Conservation (phyloP, 2,797 vertebrate genomes). For the Lithobates sylvaticus region DNA sequence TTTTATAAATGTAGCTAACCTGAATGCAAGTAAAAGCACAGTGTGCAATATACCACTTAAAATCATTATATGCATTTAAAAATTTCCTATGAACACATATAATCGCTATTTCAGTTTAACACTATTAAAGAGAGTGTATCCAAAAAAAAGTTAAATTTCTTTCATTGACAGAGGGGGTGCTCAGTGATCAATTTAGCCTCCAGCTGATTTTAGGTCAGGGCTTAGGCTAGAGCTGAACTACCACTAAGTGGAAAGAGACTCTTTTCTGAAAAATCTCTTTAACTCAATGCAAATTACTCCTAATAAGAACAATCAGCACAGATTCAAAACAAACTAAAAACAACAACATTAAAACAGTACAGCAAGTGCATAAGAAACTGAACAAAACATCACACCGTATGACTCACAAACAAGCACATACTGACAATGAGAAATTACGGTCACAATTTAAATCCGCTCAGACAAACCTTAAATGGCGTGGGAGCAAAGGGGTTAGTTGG, state of each 20-base stretch:
- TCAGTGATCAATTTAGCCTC: background rate
- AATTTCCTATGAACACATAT: no score
- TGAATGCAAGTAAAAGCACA: no score
- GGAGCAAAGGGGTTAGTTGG: constrained; percentile 98
- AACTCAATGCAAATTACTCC: background rate
- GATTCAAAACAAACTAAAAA: no score
- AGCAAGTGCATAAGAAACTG: background rate
- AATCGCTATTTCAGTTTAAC: no score
- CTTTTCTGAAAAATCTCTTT: background rate
- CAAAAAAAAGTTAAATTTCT: background rate
- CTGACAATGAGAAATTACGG: constrained; percentile 44
- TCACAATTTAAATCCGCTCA: constrained; percentile 65
- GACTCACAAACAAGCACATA: constrained; percentile 57
- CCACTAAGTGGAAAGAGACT: background rate
- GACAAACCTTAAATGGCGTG: constrained; percentile 98
- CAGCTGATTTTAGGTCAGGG: background rate
- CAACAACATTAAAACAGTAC: background rate
- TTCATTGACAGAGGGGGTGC: no score
- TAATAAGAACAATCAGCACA: no score
- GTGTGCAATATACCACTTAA: no score
- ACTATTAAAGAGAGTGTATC: background rate
- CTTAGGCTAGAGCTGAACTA: background rate
- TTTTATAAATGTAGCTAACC: no score
- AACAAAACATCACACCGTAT: constrained; percentile 20
- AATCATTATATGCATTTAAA: no score